These are phyloP conservation scores for Chymomyza amoena DNA, from an alignment of 2,888 invertebrate genomes.

Conservation along the genomic window DNA sequence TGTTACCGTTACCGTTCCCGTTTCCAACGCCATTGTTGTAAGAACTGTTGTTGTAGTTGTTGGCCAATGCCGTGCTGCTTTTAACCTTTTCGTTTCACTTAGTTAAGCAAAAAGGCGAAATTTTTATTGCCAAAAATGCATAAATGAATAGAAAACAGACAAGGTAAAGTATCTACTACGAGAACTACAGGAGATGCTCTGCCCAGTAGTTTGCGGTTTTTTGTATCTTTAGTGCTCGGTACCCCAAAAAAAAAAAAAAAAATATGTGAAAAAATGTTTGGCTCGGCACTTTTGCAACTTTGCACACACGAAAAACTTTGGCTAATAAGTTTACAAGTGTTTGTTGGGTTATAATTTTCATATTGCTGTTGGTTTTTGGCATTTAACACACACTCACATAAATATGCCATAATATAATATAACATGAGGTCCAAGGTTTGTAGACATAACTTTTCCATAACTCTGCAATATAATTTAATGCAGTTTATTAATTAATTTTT, in stretches of 20 bases:
- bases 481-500: background rate
- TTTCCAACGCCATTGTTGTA: constrained; percentile 8
- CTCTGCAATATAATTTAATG: background rate
- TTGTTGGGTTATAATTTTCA: constrained; percentile 3
- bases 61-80: constrained; percentile 33
- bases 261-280: background rate
- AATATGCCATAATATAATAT: background rate
- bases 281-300: background rate
- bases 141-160: constrained; percentile 71
- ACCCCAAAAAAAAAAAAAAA: constrained; percentile 5
- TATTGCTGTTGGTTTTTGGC: constrained; percentile 4
- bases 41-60: constrained; percentile 18
- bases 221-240: constrained; percentile 1
- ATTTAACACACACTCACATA: background rate
- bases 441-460: background rate
- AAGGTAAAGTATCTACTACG: constrained; percentile 17
- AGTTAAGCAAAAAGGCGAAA: constrained; percentile 69
- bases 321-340: constrained; percentile 8
- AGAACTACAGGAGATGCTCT: constrained; percentile 21
- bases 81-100: constrained; percentile 72
- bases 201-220: background rate
- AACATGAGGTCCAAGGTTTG: background rate
- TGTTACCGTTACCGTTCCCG: constrained; percentile 15
- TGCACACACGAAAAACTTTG: background rate
- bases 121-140: constrained; percentile 70